Evolutionary conservation across 2,797 vertebrate species (phyloP).

Genomic region (Molossus alvarezi): DNA sequence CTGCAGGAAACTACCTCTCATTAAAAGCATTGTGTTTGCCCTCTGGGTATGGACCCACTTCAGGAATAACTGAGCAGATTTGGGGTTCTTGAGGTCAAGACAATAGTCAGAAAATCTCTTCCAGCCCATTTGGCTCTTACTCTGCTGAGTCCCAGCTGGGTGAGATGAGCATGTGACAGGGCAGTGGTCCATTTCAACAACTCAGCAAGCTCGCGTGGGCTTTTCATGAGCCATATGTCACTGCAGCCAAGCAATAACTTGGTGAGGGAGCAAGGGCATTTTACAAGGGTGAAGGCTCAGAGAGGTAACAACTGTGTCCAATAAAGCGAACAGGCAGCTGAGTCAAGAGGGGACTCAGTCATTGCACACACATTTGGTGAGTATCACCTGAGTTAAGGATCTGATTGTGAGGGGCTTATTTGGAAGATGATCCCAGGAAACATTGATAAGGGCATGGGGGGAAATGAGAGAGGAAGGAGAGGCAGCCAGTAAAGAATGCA

Average conservation of each 20-base stretch:
- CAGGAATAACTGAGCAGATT: slow-evolving; percentile 15
- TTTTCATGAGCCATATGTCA: background rate
- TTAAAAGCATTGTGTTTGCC: slow-evolving; percentile 45
- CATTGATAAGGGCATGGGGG: background rate
- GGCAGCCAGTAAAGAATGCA: background rate
- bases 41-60: background rate
- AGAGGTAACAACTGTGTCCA: background rate
- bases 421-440: background rate
- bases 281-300: background rate
- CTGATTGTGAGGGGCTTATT: background rate
- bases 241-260: background rate
- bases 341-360: background rate
- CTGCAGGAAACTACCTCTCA: slow-evolving; percentile 68
- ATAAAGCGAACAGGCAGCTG: background rate
- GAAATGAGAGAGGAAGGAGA: background rate
- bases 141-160: background rate
- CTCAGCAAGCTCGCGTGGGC: background rate
- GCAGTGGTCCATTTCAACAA: background rate
- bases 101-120: background rate
- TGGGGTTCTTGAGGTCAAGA: slow-evolving; percentile 35
- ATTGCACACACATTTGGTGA: background rate
- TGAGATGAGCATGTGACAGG: background rate
- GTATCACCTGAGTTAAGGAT: background rate
- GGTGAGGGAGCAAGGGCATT: background rate
- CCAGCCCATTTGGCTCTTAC: background rate